Evolutionary conservation across 2,888 invertebrate genomes (phyloP).

Genomic region (Caenorhabditis panamensis): DNA sequence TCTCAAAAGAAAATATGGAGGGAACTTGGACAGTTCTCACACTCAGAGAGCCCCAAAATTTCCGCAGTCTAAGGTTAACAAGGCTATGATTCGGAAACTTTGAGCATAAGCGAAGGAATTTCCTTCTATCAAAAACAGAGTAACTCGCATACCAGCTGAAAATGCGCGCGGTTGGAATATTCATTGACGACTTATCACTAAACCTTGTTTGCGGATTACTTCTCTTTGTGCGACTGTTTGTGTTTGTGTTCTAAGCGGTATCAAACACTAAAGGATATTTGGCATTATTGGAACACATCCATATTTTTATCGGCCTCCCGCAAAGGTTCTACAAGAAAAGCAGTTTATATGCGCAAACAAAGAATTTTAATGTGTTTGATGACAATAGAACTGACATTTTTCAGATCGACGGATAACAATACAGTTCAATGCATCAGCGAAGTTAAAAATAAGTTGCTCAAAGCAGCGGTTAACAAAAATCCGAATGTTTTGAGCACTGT

Average conservation of each 20-base stretch:
- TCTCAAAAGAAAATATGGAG: not conserved
- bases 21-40: not conserved
- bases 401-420: constrained; percentile 73
- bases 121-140: too few relatives aligned
- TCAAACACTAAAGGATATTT: constrained; percentile 6
- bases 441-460: constrained; percentile 77
- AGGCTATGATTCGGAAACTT: too few relatives aligned
- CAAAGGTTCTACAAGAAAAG: not conserved
- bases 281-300: constrained; percentile 2
- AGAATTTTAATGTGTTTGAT: not conserved
- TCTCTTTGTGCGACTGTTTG: not conserved
- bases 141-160: constrained; percentile 5
- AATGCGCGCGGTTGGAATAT: not conserved
- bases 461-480: constrained; percentile 76
- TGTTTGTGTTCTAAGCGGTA: not conserved
- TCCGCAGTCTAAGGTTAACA: too few relatives aligned
- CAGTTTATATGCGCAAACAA: not conserved
- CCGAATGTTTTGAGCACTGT: constrained; percentile 75
- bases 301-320: constrained; percentile 15
- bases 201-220: constrained; percentile 47
- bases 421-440: constrained; percentile 77
- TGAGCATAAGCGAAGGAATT: too few relatives aligned
- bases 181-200: constrained; percentile 23
- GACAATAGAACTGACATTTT: constrained; percentile 41
- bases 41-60: too few relatives aligned